Percentiles rank a stretch among this genome's conserved stretches.
phyloP scores from a whole-genome alignment of 2,888 invertebrate species.

The Mythimna loreyi region DNA sequence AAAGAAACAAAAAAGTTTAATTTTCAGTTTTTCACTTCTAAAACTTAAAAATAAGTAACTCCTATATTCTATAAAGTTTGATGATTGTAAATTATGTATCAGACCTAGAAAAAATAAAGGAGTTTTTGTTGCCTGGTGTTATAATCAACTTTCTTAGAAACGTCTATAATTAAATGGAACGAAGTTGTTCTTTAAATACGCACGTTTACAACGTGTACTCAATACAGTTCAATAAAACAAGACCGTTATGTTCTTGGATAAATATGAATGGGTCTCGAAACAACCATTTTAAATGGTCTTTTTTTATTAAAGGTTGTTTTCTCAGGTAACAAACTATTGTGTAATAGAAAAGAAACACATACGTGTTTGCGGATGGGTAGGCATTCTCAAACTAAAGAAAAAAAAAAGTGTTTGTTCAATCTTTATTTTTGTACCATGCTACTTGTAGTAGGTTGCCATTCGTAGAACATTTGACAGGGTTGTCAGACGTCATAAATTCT shows the following conservation, averaged over 20 bases:
- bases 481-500: too few species aligned
- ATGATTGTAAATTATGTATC: too few species aligned
- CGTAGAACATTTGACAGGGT: too few species aligned
- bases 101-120: too few species aligned
- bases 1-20: too few species aligned
- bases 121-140: too few species aligned
- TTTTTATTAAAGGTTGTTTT: slow-evolving; percentile 1
- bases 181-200: slow-evolving; percentile 32
- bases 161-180: slow-evolving; percentile 23
- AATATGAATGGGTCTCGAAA: slow-evolving; percentile 36
- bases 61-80: too few species aligned
- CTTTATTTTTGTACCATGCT: slow-evolving; percentile 9
- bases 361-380: background rate
- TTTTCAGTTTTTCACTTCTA: too few species aligned
- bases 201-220: slow-evolving; percentile 15
- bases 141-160: too few species aligned
- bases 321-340: slow-evolving; percentile 44
- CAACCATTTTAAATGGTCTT: background rate
- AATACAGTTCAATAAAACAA: slow-evolving; percentile 27
- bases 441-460: background rate
- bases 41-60: too few species aligned
- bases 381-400: slow-evolving; percentile 13
- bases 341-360: slow-evolving; percentile 12
- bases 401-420: slow-evolving; percentile 20
- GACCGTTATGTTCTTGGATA: slow-evolving; percentile 14